Evolutionary conservation across 2,113 vertebrate species (phyloP).

Genomic region (Chaetura pelagica): DNA sequence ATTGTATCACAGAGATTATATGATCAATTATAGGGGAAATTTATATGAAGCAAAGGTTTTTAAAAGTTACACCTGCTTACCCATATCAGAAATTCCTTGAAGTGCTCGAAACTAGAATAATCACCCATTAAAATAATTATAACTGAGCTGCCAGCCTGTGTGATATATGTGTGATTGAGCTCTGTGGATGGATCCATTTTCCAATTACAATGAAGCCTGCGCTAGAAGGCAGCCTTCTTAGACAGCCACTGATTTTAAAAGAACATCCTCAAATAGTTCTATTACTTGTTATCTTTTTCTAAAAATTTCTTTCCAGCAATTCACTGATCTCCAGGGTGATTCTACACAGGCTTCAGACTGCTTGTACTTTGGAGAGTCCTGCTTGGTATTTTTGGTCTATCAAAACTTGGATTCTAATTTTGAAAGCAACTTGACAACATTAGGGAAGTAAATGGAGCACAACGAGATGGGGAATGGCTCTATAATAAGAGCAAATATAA

Average conservation of each 20-base stretch:
- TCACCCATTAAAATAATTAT: constrained; percentile 21
- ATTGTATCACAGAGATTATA: background rate
- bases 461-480: background rate
- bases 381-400: background rate
- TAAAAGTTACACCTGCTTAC: background rate
- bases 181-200: background rate
- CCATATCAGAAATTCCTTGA: background rate
- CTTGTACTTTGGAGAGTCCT: background rate
- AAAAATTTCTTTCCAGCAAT: background rate
- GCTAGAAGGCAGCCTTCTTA: background rate
- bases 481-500: background rate
- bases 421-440: constrained; percentile 3
- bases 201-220: background rate
- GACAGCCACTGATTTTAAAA: constrained; percentile 2
- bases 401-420: constrained; percentile 13
- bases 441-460: constrained; percentile 7
- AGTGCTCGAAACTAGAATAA: background rate
- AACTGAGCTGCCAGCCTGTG: constrained; percentile 7
- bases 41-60: background rate
- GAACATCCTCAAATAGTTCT: constrained; percentile 19
- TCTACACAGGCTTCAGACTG: background rate
- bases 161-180: background rate
- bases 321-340: background rate
- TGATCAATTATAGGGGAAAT: background rate
- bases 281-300: background rate